Percentiles rank a stretch among this genome's conserved stretches.
These are phyloP conservation scores for Parnassius glacialis DNA, from an alignment of 2,888 invertebrate genomes.

Conservation along the genomic window DNA sequence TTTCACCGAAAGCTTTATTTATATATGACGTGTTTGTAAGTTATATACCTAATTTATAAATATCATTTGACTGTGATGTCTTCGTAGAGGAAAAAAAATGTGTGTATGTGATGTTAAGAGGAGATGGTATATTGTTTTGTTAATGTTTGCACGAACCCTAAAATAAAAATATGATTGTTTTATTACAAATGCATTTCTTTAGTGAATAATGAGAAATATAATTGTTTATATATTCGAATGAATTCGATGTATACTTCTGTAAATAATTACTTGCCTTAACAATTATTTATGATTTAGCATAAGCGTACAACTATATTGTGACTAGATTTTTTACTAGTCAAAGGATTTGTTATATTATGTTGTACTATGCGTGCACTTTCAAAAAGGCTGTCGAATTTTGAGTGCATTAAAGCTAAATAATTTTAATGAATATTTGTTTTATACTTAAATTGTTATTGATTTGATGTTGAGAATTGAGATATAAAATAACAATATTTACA, in stretches of 20 bases:
- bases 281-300: constrained; percentile 67
- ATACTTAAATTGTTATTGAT: too few species aligned
- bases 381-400: too few species aligned
- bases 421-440: too few species aligned
- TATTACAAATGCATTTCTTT: constrained; percentile 64
- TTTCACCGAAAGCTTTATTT: constrained; percentile 16
- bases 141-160: constrained; percentile 59
- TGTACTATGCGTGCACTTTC: not conserved
- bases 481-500: too few species aligned
- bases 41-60: constrained; percentile 40
- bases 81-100: constrained; percentile 70
- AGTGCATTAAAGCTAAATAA: too few species aligned
- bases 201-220: constrained; percentile 51
- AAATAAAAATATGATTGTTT: constrained; percentile 26
- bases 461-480: too few species aligned
- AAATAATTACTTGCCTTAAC: constrained; percentile 68
- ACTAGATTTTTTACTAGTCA: constrained; percentile 78
- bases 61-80: constrained; percentile 77
- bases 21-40: constrained; percentile 30
- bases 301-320: constrained; percentile 58
- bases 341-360: constrained; percentile 38
- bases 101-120: constrained; percentile 66
- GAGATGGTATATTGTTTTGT: constrained; percentile 55
- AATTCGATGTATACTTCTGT: constrained; percentile 57
- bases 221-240: constrained; percentile 60